These are phyloP conservation scores for Metopolophium dirhodum DNA, from an alignment of 1,140 invertebrate species.

Conservation along the genomic window DNA sequence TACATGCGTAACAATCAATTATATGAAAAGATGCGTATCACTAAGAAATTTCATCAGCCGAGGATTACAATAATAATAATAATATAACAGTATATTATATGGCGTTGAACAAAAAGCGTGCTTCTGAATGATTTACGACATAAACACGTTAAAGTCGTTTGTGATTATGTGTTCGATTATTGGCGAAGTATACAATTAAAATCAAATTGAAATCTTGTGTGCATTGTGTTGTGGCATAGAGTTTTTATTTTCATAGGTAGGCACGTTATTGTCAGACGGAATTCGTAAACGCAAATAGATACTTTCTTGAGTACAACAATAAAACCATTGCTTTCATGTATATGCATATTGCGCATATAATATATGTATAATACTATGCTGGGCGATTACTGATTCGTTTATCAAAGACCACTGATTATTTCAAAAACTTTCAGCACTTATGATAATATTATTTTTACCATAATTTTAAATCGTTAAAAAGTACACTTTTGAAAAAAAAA, in stretches of 20 bases:
- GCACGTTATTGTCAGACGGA: not conserved
- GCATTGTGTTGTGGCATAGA: not conserved
- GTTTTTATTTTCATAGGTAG: not conserved
- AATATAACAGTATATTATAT: not conserved
- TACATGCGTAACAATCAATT: not conserved
- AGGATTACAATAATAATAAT: not conserved
- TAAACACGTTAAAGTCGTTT: slow-evolving; percentile 8
- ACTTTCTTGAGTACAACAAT: not conserved
- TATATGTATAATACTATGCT: accelerated
- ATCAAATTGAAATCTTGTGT: not conserved
- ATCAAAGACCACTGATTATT: not conserved
- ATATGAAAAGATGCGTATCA: slow-evolving; percentile 30
- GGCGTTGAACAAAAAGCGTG: not conserved
- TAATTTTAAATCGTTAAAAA: too few relatives aligned
- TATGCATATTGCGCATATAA: not conserved
- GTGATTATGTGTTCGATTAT: not conserved
- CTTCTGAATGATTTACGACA: slow-evolving; percentile 12
- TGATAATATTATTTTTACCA: too few relatives aligned
- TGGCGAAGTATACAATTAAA: slow-evolving; percentile 4
- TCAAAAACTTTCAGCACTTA: too few relatives aligned
- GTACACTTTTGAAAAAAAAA: too few relatives aligned
- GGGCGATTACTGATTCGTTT: not conserved
- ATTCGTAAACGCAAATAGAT: not conserved
- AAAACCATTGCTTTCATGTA: not conserved
- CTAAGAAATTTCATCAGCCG: not conserved